These are phyloP conservation scores for Littorina saxatilis DNA, from an alignment of 1,140 invertebrate species.

Conservation along the genomic window DNA sequence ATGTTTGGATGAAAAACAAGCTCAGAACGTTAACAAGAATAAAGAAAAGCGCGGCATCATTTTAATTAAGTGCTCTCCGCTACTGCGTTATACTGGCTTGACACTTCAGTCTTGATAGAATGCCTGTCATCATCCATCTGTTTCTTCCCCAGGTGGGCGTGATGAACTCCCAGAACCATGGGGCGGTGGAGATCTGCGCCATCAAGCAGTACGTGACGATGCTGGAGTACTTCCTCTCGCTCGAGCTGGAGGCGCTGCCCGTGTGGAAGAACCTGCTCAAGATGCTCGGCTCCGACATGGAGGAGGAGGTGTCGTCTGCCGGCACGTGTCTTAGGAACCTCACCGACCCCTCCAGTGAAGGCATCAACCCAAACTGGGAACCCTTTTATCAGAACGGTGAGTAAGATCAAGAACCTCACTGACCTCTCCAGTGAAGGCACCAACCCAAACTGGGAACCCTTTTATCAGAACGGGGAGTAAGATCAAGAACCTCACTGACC, in stretches of 20 bases:
- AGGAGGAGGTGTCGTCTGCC: conserved; percentile 69
- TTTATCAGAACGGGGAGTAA: conserved; percentile 52
- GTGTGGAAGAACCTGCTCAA: conserved; percentile 73
- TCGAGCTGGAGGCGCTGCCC: conserved; percentile 63
- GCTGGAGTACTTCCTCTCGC: conserved; percentile 68
- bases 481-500: no score
- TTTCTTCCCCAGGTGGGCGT: conserved; percentile 60
- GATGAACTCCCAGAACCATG: conserved; percentile 69
- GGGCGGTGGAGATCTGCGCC: conserved; percentile 71
- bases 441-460: conserved; percentile 61
- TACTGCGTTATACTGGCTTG: no score
- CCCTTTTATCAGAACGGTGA: conserved; percentile 52
- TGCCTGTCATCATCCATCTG: no score
- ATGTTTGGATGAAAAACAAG: no score
- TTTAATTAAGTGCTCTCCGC: no score
- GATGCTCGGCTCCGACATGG: conserved; percentile 68
- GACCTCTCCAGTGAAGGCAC: conserved; percentile 52
- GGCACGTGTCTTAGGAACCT: conserved; percentile 69
- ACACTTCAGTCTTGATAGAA: no score
- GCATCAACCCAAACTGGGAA: conserved; percentile 64
- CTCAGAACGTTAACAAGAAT: no score
- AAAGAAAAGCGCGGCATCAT: no score
- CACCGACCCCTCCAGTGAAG: conserved; percentile 59
- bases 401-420: conserved; percentile 66
- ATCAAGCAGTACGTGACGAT: conserved; percentile 65